Percentiles rank a stretch among this genome's conserved stretches.
phyloP scores from a whole-genome alignment of 2,888 invertebrate species.

The Apodemia duryi region DNA sequence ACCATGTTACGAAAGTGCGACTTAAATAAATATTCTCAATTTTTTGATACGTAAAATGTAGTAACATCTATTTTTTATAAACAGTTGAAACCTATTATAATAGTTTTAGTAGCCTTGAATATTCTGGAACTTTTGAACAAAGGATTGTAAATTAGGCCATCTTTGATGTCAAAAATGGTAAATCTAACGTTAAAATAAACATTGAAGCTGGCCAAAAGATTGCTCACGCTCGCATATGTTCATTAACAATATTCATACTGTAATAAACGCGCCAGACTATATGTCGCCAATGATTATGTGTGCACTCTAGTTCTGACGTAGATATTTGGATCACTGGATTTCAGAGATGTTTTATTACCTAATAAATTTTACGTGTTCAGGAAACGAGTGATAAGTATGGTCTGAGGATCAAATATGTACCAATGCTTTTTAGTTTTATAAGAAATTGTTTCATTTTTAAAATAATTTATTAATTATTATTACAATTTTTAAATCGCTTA shows the following conservation, averaged over 20 bases:
- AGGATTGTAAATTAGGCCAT: background rate
- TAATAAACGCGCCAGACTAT: background rate
- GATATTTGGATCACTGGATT: background rate
- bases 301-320: background rate
- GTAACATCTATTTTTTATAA: background rate
- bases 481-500: constrained; percentile 7
- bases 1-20: background rate
- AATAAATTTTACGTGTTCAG: constrained; percentile 2
- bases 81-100: constrained; percentile 3
- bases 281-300: constrained; percentile 11
- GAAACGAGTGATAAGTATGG: background rate
- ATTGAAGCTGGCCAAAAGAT: background rate
- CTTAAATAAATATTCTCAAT: constrained; percentile 2
- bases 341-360: constrained; percentile 2
- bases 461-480: constrained; percentile 1
- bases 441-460: background rate
- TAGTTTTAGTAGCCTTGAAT: background rate
- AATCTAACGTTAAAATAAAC: constrained; percentile 6
- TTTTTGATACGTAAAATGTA: background rate
- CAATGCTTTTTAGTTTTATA: constrained; percentile 3
- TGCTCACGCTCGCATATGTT: constrained; percentile 3
- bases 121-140: background rate
- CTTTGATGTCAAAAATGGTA: background rate
- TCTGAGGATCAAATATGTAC: background rate
- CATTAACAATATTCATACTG: background rate